Conservation (phyloP, 2,888 invertebrate genomes). For the Thelaira solivaga region DNA sequence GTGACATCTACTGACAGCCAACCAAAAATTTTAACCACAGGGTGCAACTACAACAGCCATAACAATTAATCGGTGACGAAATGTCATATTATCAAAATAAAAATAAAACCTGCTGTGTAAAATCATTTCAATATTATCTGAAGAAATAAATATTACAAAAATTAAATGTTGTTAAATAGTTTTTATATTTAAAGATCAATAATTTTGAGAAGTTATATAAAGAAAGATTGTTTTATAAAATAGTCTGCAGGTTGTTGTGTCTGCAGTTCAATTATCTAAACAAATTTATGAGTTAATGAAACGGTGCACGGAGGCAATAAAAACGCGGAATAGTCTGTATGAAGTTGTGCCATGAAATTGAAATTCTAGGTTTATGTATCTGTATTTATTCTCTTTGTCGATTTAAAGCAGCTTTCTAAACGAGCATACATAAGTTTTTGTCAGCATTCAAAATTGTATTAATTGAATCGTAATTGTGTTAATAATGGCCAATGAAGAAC, state of each 20-base stretch:
- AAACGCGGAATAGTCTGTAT: conserved; percentile 9
- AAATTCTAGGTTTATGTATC: not conserved
- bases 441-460: not conserved
- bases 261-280: not conserved
- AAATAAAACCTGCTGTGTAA: conserved; percentile 44
- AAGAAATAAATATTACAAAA: not conserved
- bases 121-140: conserved; percentile 5
- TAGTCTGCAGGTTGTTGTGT: not conserved
- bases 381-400: not conserved
- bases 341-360: not conserved
- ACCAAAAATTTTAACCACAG: not conserved
- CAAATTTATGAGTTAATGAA: not conserved
- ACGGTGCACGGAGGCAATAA: not conserved
- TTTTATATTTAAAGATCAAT: not conserved
- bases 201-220: not conserved
- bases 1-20: too few species aligned
- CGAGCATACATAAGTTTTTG: not conserved
- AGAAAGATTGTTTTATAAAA: not conserved
- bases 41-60: conserved; percentile 3
- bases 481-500: conserved; percentile 74
- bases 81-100: conserved; percentile 58
- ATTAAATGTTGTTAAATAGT: conserved; percentile 11
- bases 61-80: conserved; percentile 8
- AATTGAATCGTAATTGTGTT: not conserved
- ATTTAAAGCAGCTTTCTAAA: not conserved